These are phyloP conservation scores for Trididemnum miniatum DNA, from an alignment of 23 tunicate genomes.

Conservation along the genomic window DNA sequence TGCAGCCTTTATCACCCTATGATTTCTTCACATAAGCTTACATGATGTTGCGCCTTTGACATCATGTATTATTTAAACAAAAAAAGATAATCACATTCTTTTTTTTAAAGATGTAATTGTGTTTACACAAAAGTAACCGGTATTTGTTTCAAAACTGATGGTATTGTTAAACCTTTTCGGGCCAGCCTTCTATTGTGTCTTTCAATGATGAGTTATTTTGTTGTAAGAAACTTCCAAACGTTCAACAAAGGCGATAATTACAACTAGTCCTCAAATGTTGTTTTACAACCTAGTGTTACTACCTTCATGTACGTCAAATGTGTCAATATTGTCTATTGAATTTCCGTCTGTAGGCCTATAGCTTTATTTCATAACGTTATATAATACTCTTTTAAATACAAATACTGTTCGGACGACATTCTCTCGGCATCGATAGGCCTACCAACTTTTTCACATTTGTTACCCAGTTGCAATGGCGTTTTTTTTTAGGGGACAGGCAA, in stretches of 20 bases:
- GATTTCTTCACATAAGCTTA: too few species aligned
- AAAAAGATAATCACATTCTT: not conserved
- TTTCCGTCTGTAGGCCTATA: too few species aligned
- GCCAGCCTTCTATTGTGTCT: not conserved
- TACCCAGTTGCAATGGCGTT: too few species aligned
- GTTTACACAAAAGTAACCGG: constrained; percentile 25
- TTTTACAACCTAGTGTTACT: not conserved
- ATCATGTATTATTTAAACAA: too few species aligned
- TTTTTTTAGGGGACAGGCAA: too few species aligned
- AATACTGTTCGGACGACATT: too few species aligned
- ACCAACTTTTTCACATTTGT: too few species aligned
- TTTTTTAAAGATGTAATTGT: not conserved
- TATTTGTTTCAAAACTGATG: not conserved
- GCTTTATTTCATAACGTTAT: too few species aligned
- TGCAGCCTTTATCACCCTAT: too few species aligned
- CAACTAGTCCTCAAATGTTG: not conserved
- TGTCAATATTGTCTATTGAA: not conserved
- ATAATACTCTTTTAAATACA: too few species aligned
- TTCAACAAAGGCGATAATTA: not conserved
- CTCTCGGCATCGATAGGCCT: too few species aligned
- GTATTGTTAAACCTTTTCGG: not conserved
- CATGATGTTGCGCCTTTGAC: too few species aligned
- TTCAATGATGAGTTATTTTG: not conserved
- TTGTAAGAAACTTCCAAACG: not conserved
- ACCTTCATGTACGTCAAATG: not conserved